Percentiles rank a stretch among this genome's conserved stretches.
Evolutionary conservation across 2,888 invertebrate genomes (phyloP).

Genomic region (Agonopterix subpropinquella): DNA sequence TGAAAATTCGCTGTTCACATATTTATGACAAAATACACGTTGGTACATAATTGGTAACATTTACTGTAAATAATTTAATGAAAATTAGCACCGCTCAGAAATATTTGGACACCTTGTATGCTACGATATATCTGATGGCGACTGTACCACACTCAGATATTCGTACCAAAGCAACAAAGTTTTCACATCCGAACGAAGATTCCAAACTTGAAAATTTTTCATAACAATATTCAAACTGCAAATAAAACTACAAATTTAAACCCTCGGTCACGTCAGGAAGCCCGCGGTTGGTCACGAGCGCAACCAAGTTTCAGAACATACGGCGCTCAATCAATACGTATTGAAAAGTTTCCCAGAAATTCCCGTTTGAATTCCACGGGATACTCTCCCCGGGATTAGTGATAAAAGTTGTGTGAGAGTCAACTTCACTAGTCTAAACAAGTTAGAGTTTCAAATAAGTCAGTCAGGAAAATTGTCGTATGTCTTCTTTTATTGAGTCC

Average conservation of each 20-base stretch:
- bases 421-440: background rate
- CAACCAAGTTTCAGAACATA: background rate
- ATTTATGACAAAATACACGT: too few species aligned
- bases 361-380: slow-evolving; percentile 7
- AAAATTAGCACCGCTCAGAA: too few species aligned
- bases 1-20: too few species aligned
- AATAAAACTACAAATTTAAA: background rate
- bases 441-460: too few species aligned
- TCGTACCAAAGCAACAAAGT: too few species aligned
- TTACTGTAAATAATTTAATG: too few species aligned
- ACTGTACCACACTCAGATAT: too few species aligned
- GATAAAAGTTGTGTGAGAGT: background rate
- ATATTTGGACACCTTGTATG: too few species aligned
- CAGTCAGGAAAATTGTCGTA: too few species aligned
- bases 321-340: slow-evolving; percentile 34
- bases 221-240: background rate
- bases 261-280: background rate
- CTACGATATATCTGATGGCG: too few species aligned
- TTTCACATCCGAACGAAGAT: background rate
- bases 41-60: too few species aligned
- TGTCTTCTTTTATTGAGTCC: too few species aligned
- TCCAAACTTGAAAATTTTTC: background rate
- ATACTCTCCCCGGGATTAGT: slow-evolving; percentile 4
- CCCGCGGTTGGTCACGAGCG: slow-evolving; percentile 1
- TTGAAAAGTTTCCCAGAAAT: slow-evolving; percentile 11